phyloP scores from a whole-genome alignment of 2,888 invertebrate genomes.

The Polyploca ridens region DNA sequence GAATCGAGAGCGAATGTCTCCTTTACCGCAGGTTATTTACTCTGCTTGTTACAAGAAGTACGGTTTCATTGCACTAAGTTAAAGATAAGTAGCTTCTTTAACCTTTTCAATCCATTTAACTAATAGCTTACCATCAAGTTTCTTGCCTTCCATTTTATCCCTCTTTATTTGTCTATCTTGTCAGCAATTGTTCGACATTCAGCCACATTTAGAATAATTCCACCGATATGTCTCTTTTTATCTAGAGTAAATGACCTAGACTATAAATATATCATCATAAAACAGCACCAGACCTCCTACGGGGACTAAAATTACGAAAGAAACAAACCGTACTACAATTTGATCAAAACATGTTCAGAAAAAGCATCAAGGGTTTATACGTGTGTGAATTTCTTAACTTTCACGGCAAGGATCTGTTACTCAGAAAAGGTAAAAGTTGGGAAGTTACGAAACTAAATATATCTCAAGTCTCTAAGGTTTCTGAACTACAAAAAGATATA shows the following conservation, averaged over 20 bases:
- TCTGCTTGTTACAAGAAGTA: slow-evolving; percentile 4
- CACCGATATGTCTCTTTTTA: not conserved
- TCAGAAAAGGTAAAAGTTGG: slow-evolving; percentile 3
- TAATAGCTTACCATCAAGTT: slow-evolving; percentile 8
- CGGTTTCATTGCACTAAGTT: not conserved
- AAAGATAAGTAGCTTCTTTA: slow-evolving; percentile 11
- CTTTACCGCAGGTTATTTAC: slow-evolving; percentile 6
- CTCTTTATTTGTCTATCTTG: slow-evolving; percentile 7
- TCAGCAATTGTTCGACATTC: not conserved
- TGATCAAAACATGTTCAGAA: not conserved
- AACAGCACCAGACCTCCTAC: not conserved
- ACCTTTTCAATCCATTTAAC: slow-evolving; percentile 14
- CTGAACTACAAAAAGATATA: not conserved
- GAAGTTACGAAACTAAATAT: not conserved
- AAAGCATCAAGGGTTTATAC: not conserved
- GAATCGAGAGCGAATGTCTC: slow-evolving; percentile 1
- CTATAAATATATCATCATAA: not conserved
- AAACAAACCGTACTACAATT: not conserved
- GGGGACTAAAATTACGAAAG: not conserved
- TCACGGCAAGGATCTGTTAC: not conserved
- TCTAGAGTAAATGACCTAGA: not conserved
- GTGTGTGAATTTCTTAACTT: slow-evolving; percentile 4
- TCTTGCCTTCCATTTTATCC: slow-evolving; percentile 6
- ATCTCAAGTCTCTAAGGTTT: slow-evolving; percentile 4
- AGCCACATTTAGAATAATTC: not conserved